Evolutionary conservation across 2,797 vertebrate genomes (phyloP).

Genomic region (Synanceia verrucosa): DNA sequence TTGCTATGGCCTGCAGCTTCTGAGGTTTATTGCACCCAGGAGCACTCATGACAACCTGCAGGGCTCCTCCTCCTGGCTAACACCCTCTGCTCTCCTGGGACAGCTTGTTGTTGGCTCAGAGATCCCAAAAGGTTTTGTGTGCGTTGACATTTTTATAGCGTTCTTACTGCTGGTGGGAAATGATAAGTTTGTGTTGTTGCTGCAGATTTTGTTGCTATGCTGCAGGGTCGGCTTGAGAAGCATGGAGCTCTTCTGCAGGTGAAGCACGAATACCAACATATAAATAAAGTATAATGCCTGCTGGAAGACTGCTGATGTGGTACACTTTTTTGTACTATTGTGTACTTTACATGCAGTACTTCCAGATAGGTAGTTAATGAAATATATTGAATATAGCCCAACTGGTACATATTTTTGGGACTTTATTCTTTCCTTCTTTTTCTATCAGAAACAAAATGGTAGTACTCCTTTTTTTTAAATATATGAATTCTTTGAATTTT

Average conservation of each 20-base stretch:
- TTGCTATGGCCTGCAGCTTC: slow-evolving; percentile 10
- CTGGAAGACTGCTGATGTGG: background rate
- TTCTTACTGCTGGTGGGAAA: background rate
- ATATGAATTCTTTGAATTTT: too few species aligned
- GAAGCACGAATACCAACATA: background rate
- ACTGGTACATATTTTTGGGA: background rate
- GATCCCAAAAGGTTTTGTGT: slow-evolving; percentile 14
- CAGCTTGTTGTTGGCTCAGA: slow-evolving; percentile 37
- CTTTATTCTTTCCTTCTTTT: too few species aligned
- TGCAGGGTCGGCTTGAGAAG: background rate
- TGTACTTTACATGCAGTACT: background rate
- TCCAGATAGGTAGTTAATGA: background rate
- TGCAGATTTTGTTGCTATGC: slow-evolving; percentile 22
- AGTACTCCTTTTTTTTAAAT: too few species aligned
- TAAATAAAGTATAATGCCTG: background rate
- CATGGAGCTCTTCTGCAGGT: background rate
- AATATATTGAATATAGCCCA: background rate
- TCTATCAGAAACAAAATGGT: too few species aligned
- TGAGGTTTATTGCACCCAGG: slow-evolving; percentile 20
- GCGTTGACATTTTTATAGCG: background rate
- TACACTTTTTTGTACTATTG: background rate
- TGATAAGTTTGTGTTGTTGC: slow-evolving; percentile 6
- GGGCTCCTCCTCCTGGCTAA: slow-evolving; percentile 5
- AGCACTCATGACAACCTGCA: slow-evolving; percentile 29
- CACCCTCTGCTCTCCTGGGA: slow-evolving; percentile 13